A percentile compares a stretch with the other conserved stretches of the same genome.
Conservation (phyloP, 2,888 invertebrate species). For the Candidula unifasciata region DNA sequence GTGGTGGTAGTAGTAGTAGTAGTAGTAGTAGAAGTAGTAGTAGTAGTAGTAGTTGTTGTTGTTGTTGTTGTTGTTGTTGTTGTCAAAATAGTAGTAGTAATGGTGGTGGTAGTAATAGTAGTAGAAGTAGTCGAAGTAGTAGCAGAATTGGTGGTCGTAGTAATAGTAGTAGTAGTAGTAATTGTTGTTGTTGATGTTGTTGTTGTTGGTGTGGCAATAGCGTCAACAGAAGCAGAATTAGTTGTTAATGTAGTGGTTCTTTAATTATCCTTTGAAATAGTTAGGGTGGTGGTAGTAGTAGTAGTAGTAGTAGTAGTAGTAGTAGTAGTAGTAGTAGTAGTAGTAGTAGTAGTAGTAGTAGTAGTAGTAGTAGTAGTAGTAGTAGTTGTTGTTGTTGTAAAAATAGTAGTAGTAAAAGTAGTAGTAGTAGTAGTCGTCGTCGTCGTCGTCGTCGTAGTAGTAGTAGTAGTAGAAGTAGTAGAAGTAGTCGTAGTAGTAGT, state of each 20-base stretch:
- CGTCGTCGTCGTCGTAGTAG: too few relatives aligned
- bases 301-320: not conserved
- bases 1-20: too few relatives aligned
- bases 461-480: not conserved
- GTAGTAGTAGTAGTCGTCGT: slow-evolving; percentile 40
- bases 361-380: slow-evolving; percentile 27
- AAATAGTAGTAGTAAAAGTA: slow-evolving; percentile 19
- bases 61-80: too few relatives aligned
- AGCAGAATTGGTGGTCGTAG: not conserved
- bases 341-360: slow-evolving; percentile 23
- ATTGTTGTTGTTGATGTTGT: too few relatives aligned
- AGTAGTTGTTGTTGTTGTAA: slow-evolving; percentile 11
- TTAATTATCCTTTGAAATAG: not conserved
- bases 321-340: not conserved
- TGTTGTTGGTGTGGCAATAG: too few relatives aligned
- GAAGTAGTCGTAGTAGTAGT: not conserved
- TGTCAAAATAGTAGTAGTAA: too few relatives aligned
- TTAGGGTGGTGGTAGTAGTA: not conserved
- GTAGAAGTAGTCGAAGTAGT: too few relatives aligned
- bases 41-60: too few relatives aligned
- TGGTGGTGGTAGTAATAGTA: too few relatives aligned
- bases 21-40: too few relatives aligned
- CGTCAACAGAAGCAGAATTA: too few relatives aligned
- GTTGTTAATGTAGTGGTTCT: too few relatives aligned
- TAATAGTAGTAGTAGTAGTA: not conserved